These are phyloP conservation scores for Motacilla tschutschensis DNA, from an alignment of 2,113 vertebrate genomes.

Conservation along the genomic window DNA sequence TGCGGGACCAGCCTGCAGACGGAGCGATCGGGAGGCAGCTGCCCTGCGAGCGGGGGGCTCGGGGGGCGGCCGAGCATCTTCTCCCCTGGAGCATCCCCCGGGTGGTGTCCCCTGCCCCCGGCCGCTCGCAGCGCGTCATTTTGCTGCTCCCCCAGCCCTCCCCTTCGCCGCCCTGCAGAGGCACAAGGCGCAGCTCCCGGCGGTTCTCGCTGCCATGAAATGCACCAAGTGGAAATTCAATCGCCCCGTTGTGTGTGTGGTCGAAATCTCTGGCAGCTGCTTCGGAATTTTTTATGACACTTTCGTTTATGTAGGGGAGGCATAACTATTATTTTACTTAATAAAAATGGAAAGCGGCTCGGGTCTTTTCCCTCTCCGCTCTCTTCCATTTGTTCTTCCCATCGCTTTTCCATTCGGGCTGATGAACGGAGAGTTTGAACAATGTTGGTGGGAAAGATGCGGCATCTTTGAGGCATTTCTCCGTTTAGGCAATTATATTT, in stretches of 20 bases:
- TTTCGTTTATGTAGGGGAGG: constrained; percentile 55
- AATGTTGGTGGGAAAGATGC: not conserved
- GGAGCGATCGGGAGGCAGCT: not conserved
- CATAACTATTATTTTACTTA: constrained; percentile 63
- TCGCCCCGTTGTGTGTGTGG: constrained; percentile 64
- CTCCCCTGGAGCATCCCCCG: not conserved
- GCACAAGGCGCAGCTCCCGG: constrained; percentile 14
- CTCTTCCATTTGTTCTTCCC: not conserved
- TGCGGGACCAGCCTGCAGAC: not conserved
- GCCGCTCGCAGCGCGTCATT: not conserved
- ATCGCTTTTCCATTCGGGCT: not conserved
- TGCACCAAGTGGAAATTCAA: constrained; percentile 55
- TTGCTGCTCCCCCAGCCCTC: not conserved
- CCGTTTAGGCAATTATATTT: not conserved
- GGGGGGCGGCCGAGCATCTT: not conserved
- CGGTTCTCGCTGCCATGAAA: constrained; percentile 30
- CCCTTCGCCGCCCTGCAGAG: not conserved
- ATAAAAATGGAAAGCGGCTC: constrained; percentile 42
- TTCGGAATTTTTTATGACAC: constrained; percentile 65
- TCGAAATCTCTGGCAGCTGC: constrained; percentile 68
- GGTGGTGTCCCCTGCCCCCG: not conserved
- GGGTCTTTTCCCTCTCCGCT: not conserved
- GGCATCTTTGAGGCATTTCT: not conserved
- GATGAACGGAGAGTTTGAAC: not conserved
- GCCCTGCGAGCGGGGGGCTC: not conserved